These are phyloP conservation scores for Riparia riparia DNA, from an alignment of 2,113 vertebrate genomes.

Conservation along the genomic window DNA sequence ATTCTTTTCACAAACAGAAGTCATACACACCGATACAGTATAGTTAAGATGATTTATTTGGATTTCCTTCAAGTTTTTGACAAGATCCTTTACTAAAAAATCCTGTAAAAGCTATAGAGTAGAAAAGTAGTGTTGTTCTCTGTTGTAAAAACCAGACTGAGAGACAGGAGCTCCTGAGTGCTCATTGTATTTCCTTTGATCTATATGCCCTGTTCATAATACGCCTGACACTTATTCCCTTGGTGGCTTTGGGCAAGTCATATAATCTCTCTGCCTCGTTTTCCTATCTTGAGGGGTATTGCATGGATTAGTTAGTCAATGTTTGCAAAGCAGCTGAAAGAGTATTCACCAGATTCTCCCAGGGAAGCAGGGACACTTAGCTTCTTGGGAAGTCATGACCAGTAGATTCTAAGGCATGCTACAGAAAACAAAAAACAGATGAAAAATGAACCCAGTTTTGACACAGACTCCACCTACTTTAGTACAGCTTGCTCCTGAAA, in stretches of 20 bases:
- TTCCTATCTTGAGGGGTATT: slow-evolving; percentile 20
- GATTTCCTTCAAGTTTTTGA: slow-evolving; percentile 35
- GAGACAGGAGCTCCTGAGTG: slow-evolving; percentile 24
- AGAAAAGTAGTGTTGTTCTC: background rate
- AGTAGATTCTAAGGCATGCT: background rate
- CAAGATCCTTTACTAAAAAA: background rate
- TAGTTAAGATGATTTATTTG: slow-evolving; percentile 25
- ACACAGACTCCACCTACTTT: background rate
- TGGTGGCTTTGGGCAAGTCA: slow-evolving; percentile 45
- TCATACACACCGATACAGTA: background rate
- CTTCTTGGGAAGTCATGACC: background rate
- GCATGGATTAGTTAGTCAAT: slow-evolving; percentile 34
- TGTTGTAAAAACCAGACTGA: background rate
- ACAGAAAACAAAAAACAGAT: slow-evolving; percentile 12
- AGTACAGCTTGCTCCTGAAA: background rate
- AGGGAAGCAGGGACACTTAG: background rate
- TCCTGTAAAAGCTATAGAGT: background rate
- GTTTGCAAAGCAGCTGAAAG: slow-evolving; percentile 38
- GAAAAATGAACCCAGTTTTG: background rate
- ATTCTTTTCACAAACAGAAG: background rate
- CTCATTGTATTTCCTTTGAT: slow-evolving; percentile 54
- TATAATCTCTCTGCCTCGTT: slow-evolving; percentile 40
- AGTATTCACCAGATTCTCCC: slow-evolving; percentile 8
- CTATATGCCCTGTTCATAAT: slow-evolving; percentile 13
- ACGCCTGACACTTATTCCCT: slow-evolving; percentile 45